phyloP scores from a whole-genome alignment of 2,797 vertebrate genomes.

The Scolopax rusticola region DNA sequence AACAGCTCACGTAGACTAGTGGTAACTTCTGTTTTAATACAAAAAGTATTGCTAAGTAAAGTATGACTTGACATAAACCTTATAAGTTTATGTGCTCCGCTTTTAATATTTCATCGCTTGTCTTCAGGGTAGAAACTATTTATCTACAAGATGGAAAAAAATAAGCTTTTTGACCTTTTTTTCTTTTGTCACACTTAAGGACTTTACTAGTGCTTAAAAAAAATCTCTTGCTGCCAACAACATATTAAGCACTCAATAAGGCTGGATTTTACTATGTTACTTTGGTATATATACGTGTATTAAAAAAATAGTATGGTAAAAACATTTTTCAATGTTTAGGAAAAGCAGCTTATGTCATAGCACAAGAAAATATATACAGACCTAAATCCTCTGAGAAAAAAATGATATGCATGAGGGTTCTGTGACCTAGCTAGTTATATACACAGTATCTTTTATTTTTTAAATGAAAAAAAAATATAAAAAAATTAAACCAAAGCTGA shows the following conservation, averaged over 20 bases:
- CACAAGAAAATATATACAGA: not conserved
- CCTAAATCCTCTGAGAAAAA: not conserved
- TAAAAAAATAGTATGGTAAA: not conserved
- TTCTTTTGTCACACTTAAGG: not conserved
- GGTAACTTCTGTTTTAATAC: not conserved
- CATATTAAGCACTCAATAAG: slow-evolving; percentile 17
- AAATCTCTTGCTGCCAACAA: not conserved
- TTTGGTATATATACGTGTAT: not conserved
- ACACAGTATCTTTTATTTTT: not conserved
- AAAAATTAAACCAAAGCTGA: not conserved
- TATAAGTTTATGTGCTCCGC: not conserved
- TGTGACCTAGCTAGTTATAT: not conserved
- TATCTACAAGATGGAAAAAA: not conserved
- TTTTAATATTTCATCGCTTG: slow-evolving; percentile 13
- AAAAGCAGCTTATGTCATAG: not conserved
- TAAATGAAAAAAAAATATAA: not conserved
- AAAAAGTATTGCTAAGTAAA: not conserved
- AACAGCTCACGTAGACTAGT: not conserved
- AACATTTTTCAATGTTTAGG: not conserved
- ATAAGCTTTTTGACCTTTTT: not conserved
- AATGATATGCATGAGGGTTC: not conserved
- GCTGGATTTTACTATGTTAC: not conserved
- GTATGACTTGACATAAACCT: not conserved
- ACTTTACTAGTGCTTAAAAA: not conserved
- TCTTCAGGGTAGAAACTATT: not conserved